Conservation (phyloP, 2,797 vertebrate genomes). For the Chloroceryle amazona region DNA sequence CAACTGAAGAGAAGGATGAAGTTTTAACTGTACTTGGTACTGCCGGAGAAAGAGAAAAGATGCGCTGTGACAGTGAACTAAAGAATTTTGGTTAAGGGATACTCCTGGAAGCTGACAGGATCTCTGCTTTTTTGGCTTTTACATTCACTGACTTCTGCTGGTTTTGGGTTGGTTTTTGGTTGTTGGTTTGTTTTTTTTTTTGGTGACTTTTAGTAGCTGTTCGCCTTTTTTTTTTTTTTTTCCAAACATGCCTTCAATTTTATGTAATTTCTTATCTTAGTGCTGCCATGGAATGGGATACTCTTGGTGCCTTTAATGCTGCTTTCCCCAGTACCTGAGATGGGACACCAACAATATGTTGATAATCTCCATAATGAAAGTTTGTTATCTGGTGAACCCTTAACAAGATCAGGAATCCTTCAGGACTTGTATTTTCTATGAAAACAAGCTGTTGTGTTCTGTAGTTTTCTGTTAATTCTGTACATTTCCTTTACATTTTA, state of each 20-base stretch:
- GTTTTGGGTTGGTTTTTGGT: background rate
- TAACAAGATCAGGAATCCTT: constrained; percentile 56
- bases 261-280: background rate
- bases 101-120: constrained; percentile 58
- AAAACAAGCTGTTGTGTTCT: constrained; percentile 64
- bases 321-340: constrained; percentile 45
- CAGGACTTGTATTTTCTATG: constrained; percentile 71
- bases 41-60: constrained; percentile 36
- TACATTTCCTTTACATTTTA: constrained; percentile 63
- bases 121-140: constrained; percentile 72
- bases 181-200: too few relatives aligned
- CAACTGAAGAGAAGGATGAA: constrained; percentile 74
- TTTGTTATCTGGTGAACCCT: constrained; percentile 62
- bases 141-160: constrained; percentile 43
- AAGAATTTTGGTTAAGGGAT: constrained; percentile 47
- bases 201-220: constrained; percentile 67
- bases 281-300: constrained; percentile 42
- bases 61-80: constrained; percentile 19
- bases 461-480: constrained; percentile 67
- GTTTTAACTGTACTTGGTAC: constrained; percentile 72
- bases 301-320: constrained; percentile 56
- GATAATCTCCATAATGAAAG: constrained; percentile 66
- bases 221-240: constrained; percentile 45
- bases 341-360: constrained; percentile 42
- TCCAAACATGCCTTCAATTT: constrained; percentile 63